Conservation (phyloP, 1,140 invertebrate species). For the Drosophila rufa region DNA sequence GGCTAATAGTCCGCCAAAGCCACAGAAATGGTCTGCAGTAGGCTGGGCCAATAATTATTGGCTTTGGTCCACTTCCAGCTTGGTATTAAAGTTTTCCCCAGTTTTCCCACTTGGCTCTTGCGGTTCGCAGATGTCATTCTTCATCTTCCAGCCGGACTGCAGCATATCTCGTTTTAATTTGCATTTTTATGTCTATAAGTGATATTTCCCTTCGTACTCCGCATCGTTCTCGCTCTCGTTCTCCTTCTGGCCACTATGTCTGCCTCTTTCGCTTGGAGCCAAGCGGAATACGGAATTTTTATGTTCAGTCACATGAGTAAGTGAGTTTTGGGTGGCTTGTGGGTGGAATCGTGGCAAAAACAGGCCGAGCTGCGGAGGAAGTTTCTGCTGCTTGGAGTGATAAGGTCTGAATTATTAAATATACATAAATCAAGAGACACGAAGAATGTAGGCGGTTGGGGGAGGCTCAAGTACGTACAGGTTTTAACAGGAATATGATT, state of each 20-base stretch:
- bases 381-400: slow-evolving; percentile 57
- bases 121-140: slow-evolving; percentile 31
- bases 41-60: slow-evolving; percentile 34
- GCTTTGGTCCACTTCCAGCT: slow-evolving; percentile 22
- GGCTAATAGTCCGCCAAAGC: slow-evolving; percentile 53
- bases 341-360: slow-evolving; percentile 14
- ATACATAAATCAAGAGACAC: slow-evolving; percentile 70
- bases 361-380: slow-evolving; percentile 1
- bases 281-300: slow-evolving; percentile 54
- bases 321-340: slow-evolving; percentile 33
- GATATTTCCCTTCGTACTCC: slow-evolving; percentile 37
- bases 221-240: neutral
- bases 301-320: slow-evolving; percentile 51
- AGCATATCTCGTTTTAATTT: slow-evolving; percentile 59
- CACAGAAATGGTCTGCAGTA: slow-evolving; percentile 20
- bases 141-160: slow-evolving; percentile 32
- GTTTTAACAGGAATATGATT: neutral
- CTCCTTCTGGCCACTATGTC: slow-evolving; percentile 12
- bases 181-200: slow-evolving; percentile 73
- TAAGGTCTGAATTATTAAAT: slow-evolving; percentile 81
- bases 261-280: slow-evolving; percentile 27
- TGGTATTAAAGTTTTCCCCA: slow-evolving; percentile 33
- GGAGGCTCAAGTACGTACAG: slow-evolving; percentile 14
- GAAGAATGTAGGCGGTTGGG: slow-evolving; percentile 23
- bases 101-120: slow-evolving; percentile 13